phyloP scores from a whole-genome alignment of 2,888 invertebrate species.

The Poecilobothrus nobilitatus region DNA sequence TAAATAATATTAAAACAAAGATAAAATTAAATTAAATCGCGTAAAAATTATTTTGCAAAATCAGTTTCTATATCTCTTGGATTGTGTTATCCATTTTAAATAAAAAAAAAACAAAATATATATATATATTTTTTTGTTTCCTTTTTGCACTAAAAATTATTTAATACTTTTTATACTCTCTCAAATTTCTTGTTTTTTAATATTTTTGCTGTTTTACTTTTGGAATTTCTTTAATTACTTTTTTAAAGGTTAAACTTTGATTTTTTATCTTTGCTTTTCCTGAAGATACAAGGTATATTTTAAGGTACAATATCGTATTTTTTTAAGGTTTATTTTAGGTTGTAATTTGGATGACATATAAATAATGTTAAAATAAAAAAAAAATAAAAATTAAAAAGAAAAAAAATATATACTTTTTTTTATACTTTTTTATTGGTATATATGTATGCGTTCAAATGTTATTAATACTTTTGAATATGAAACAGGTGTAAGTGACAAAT shows the following conservation, averaged over 20 bases:
- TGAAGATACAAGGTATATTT: neutral
- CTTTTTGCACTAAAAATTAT: too few species aligned
- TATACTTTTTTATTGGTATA: too few species aligned
- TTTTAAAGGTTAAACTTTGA: neutral
- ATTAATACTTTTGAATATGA: too few species aligned
- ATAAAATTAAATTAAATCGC: neutral
- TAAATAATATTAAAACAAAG: neutral
- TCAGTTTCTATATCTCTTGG: neutral
- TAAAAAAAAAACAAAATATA: too few species aligned
- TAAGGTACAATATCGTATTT: neutral
- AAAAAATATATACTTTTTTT: too few species aligned
- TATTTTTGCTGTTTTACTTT: neutral
- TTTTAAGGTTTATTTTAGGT: neutral
- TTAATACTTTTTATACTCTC: too few species aligned
- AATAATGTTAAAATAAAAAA: neutral
- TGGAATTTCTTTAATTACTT: neutral
- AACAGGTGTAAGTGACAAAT: too few species aligned
- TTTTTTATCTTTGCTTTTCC: neutral
- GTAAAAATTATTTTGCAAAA: neutral
- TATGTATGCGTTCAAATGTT: too few species aligned
- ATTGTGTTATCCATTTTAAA: too few species aligned
- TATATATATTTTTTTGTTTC: too few species aligned
- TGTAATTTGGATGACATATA: neutral
- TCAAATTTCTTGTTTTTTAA: too few species aligned
- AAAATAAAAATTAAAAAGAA: neutral